Evolutionary conservation across 2,113 vertebrate genomes (phyloP).

Genomic region (Phalacrocorax carbo): DNA sequence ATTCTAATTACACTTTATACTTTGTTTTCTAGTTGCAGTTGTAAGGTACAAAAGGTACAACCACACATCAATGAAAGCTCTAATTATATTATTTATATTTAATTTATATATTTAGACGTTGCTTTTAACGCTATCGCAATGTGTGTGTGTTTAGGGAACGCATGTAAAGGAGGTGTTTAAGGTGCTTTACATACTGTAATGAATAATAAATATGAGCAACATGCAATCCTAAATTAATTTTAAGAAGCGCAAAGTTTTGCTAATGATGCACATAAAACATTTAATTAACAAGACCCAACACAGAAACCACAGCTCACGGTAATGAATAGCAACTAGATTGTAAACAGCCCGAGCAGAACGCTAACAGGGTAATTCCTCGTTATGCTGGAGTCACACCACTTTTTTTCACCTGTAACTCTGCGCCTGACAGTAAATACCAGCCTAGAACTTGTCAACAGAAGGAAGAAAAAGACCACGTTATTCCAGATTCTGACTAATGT

Average conservation of each 20-base stretch:
- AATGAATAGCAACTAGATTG: neutral
- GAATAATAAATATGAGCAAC: neutral
- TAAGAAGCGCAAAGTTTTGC: neutral
- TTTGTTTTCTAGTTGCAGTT: neutral
- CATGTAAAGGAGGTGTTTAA: neutral
- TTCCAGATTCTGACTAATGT: neutral
- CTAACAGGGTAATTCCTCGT: neutral
- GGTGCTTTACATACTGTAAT: neutral
- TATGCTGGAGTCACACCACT: neutral
- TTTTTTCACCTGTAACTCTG: neutral
- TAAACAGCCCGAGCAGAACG: neutral
- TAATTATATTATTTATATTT: conserved; percentile 25
- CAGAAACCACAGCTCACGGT: neutral
- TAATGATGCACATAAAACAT: neutral
- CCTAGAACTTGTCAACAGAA: neutral
- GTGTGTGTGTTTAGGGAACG: neutral
- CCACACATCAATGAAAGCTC: neutral
- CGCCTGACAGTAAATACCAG: neutral
- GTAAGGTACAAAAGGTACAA: neutral
- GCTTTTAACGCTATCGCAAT: neutral
- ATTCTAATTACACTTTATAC: neutral
- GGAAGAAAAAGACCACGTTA: neutral
- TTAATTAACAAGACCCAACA: neutral
- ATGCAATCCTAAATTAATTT: conserved; percentile 5
- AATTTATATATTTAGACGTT: neutral